A percentile compares a stretch with the other conserved stretches of the same genome.
Conservation (phyloP, 2,888 invertebrate genomes). For the Pterobdella sp. region DNA sequence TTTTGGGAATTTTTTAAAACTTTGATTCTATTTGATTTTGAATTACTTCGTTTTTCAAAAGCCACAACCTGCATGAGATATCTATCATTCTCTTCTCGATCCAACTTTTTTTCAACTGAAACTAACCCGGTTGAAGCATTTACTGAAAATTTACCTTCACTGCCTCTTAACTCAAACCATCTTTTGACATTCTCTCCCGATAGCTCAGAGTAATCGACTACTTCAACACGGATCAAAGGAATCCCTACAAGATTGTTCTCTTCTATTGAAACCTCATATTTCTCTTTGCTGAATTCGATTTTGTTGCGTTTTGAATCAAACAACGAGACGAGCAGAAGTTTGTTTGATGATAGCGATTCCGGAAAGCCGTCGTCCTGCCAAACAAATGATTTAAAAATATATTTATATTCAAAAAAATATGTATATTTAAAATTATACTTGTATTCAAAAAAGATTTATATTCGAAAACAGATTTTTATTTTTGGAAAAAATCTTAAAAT, state of each 20-base stretch:
- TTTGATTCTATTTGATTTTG: neutral
- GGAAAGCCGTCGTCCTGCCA: neutral
- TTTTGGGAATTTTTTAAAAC: neutral
- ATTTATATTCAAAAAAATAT: too few relatives aligned
- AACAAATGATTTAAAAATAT: too few relatives aligned
- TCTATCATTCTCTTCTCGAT: conserved; percentile 16
- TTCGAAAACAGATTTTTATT: too few relatives aligned
- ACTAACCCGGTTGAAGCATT: conserved; percentile 10
- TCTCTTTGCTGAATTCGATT: conserved; percentile 17
- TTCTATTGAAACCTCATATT: neutral
- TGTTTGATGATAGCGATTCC: neutral
- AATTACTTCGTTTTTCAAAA: neutral
- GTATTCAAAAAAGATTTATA: too few relatives aligned
- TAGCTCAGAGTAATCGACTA: neutral
- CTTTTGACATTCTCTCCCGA: neutral
- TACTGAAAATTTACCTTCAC: neutral
- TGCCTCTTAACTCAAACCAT: neutral
- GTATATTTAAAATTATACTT: too few relatives aligned
- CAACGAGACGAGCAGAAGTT: neutral
- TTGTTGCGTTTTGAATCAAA: neutral
- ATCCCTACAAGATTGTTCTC: conserved; percentile 5
- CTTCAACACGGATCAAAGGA: conserved; percentile 4
- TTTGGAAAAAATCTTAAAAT: too few relatives aligned
- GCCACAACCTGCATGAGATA: neutral
- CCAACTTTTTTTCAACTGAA: neutral